Evolutionary conservation across 2,888 invertebrate species (phyloP).

Genomic region (Polietes domitor): DNA sequence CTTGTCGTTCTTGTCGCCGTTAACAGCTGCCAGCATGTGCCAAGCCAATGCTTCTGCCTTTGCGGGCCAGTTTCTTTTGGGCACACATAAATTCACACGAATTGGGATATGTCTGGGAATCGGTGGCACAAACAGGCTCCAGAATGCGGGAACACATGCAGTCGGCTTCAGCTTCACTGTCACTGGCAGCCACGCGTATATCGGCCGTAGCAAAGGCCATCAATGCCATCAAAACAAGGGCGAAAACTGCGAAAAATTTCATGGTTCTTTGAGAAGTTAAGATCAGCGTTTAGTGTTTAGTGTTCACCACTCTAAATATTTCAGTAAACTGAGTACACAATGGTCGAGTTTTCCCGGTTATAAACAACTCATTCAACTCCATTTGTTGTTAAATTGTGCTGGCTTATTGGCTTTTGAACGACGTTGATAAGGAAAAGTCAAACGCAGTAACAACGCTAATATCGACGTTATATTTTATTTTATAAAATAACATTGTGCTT

Average conservation of each 20-base stretch:
- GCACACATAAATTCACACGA: slow-evolving; percentile 72
- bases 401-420: slow-evolving; percentile 26
- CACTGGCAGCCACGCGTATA: slow-evolving; percentile 2
- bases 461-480: slow-evolving; percentile 15
- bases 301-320: slow-evolving; percentile 42
- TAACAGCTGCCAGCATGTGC: slow-evolving; percentile 68
- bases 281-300: neutral
- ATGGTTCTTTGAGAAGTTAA: slow-evolving; percentile 26
- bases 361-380: slow-evolving; percentile 24
- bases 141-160: slow-evolving; percentile 70
- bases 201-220: slow-evolving; percentile 58
- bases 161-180: neutral
- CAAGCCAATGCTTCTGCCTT: slow-evolving; percentile 64
- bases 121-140: slow-evolving; percentile 71
- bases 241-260: slow-evolving; percentile 67
- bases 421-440: slow-evolving; percentile 7
- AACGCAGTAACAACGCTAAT: slow-evolving; percentile 9
- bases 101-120: slow-evolving; percentile 72
- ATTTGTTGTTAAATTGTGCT: slow-evolving; percentile 33
- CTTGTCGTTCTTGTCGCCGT: neutral
- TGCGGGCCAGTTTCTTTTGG: slow-evolving; percentile 57
- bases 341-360: slow-evolving; percentile 24
- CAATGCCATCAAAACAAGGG: slow-evolving; percentile 68
- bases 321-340: slow-evolving; percentile 44
- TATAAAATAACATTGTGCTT: neutral